These are phyloP conservation scores for Sminthurinus aureus DNA, from an alignment of 2,888 invertebrate genomes.

Conservation along the genomic window DNA sequence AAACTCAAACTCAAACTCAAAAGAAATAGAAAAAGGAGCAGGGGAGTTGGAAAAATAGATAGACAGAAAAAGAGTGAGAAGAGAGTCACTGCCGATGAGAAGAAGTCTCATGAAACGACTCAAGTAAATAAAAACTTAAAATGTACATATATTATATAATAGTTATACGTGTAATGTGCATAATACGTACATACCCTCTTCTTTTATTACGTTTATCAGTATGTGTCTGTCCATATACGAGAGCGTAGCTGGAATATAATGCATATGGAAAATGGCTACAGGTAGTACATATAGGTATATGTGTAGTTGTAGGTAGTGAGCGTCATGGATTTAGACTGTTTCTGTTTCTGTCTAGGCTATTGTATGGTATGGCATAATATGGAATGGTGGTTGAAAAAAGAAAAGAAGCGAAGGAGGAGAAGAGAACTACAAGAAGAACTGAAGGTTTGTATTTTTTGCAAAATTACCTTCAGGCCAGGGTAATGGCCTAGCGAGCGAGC, in stretches of 20 bases:
- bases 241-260: not conserved
- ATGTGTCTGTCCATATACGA: too few relatives aligned
- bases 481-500: too few relatives aligned
- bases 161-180: too few relatives aligned
- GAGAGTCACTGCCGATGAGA: constrained; percentile 8
- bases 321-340: constrained; percentile 13
- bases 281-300: not conserved
- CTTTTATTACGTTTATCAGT: too few relatives aligned
- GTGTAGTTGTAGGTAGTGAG: not conserved
- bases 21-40: constrained; percentile 1
- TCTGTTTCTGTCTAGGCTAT: not conserved
- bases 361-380: not conserved
- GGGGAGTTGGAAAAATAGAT: not conserved
- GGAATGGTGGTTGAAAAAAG: constrained; percentile 7
- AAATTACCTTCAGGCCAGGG: constrained; percentile 43
- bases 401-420: not conserved
- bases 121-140: constrained; percentile 13
- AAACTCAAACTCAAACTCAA: not conserved
- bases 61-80: not conserved
- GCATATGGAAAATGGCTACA: not conserved
- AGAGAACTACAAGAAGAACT: not conserved
- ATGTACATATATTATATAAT: not conserved
- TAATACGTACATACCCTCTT: too few relatives aligned
- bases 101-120: not conserved
- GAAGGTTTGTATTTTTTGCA: constrained; percentile 37